Percentiles rank a stretch among this genome's conserved stretches.
phyloP scores from a whole-genome alignment of 2,888 invertebrate species.

The Aphelenchoides bicaudatus region DNA sequence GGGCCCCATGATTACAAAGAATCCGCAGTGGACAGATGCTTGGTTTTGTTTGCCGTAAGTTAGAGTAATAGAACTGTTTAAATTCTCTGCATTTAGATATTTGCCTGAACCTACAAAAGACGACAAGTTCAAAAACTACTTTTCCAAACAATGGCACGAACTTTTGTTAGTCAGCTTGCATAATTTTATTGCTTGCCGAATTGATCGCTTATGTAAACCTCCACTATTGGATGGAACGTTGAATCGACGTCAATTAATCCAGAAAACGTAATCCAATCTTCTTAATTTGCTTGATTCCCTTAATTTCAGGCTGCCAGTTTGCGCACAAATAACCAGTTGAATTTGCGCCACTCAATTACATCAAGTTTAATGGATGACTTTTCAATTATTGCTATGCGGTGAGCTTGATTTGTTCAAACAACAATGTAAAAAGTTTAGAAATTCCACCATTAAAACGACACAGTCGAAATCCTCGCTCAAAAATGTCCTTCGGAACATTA shows the following conservation, averaged over 20 bases:
- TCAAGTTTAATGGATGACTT: conserved; percentile 53
- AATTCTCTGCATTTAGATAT: conserved; percentile 68
- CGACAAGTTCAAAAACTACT: conserved; percentile 79
- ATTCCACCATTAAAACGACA: conserved; percentile 39
- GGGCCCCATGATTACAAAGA: conserved; percentile 38
- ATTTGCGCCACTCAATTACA: conserved; percentile 27
- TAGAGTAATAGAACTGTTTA: no score
- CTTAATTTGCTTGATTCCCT: not conserved
- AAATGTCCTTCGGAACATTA: conserved; percentile 46
- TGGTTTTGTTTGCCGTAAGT: conserved; percentile 45
- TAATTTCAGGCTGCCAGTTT: conserved; percentile 10
- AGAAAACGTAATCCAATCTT: no score
- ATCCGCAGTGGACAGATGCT: conserved; percentile 49
- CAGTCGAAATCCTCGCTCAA: conserved; percentile 46
- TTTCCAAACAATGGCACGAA: conserved; percentile 90
- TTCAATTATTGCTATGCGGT: conserved; percentile 53
- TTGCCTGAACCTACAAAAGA: conserved; percentile 86
- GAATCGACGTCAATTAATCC: no score
- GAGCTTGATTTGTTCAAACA: conserved; percentile 19
- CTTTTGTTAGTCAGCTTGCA: conserved; percentile 83
- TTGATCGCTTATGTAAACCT: conserved; percentile 11
- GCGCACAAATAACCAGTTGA: conserved; percentile 11
- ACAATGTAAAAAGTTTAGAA: conserved; percentile 25
- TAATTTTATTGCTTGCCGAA: conserved; percentile 74
- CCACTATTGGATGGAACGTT: no score